Base-by-base conservation (phyloP, 2,888 invertebrate genomes). In the Tenthredo amoena region DNA sequence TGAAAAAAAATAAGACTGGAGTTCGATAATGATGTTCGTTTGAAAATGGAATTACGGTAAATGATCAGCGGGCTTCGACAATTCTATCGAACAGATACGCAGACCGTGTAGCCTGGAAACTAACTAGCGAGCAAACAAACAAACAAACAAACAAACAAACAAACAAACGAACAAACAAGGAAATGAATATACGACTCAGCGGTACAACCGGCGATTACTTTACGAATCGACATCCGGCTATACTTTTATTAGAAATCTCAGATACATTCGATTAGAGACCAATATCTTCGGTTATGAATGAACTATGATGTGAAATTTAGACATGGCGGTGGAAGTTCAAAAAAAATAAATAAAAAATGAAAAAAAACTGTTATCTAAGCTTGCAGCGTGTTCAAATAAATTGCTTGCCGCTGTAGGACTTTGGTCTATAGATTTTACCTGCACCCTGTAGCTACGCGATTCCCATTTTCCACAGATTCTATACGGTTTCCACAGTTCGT, bases 401-500 rank as follows among this genome's bases (percentile, higher is more conserved):
- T 81, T 81, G 62, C 62, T 62, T 81, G n/a, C 62, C 5, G 21
- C 37, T 71, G 71, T n/a, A 26, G 71, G 55, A 40, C n/a, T 18
- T 62, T 10, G 37, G 26, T 62, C 81, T 62, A 43, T 81, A 62
- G 81, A 81, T 81, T 81, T 62, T 62, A 81, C 81, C 81, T 81
- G 81, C 62, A 58, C 4, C 40, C 40, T 40, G 21, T 58, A 62
- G 26, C 62, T 37, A 40, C n/a, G 79, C 37, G 79, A 81, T 81
- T 40, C 58, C 21, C 81, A 62, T 50, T 77, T 77, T 9, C 77
- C 34, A 77, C 77, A 55, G 55, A 77, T 77, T 55, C 55, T 55
- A 31, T 55, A 31, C 77, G 34, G 62, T 62, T 81, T 81, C 81
- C 31, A 83, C 68, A 37, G 18, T 68, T 47, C 68, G 68, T 47